Evolutionary conservation across 2,113 vertebrate genomes (phyloP).

Genomic region (Hydrochoerus hydrochaeris): DNA sequence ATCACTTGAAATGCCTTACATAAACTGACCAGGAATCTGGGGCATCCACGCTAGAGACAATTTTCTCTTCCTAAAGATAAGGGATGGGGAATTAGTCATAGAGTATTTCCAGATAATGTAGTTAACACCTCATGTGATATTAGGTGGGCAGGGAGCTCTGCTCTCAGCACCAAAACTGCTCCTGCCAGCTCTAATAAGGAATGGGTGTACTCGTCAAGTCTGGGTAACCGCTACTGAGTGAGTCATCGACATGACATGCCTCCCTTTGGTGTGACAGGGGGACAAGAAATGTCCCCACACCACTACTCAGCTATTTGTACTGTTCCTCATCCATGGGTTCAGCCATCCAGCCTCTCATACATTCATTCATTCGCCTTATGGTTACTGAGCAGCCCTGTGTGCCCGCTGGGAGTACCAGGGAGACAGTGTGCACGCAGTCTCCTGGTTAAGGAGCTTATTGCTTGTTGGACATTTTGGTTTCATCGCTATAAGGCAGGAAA

Average conservation of each 20-base stretch:
- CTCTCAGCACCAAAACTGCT: neutral
- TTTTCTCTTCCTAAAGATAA: constrained; percentile 78
- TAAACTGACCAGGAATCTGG: constrained; percentile 82
- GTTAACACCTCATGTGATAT: constrained; percentile 65
- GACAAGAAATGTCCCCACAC: neutral
- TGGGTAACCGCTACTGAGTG: neutral
- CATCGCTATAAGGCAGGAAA: neutral
- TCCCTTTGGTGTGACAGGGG: neutral
- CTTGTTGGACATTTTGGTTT: neutral
- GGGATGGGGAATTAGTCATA: constrained; percentile 74
- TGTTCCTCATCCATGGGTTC: neutral
- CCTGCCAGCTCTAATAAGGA: constrained; percentile 40
- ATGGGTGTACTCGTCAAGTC: constrained; percentile 27
- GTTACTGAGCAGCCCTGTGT: accelerated
- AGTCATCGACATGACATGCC: neutral
- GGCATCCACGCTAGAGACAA: constrained; percentile 64
- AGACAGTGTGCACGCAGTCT: accelerated
- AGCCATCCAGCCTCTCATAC: neutral
- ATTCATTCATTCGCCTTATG: neutral
- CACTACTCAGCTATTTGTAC: neutral
- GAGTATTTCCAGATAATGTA: constrained; percentile 78
- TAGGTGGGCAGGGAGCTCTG: constrained; percentile 36
- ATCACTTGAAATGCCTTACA: constrained; percentile 70
- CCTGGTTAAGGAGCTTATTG: neutral
- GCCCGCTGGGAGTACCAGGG: no score